Evolutionary conservation across 2,888 invertebrate species (phyloP), one percentile per base, ranked within the genome.

Genomic region (Cheilosia vulpina): DNA sequence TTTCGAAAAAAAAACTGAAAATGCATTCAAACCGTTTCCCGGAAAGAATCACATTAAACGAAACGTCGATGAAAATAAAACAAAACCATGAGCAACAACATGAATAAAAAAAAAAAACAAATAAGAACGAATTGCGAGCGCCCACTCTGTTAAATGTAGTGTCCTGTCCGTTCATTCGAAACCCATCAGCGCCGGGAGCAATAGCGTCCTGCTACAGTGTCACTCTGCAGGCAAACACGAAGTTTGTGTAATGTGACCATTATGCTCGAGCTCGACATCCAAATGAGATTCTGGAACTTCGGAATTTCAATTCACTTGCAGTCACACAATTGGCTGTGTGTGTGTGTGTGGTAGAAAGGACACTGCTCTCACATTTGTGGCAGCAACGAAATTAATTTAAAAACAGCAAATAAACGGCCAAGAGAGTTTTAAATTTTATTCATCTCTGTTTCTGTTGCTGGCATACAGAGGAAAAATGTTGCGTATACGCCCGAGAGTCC

Each of bases 11-110:
- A 45, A 52, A 63, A 65, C 69, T 58, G 52, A 27, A 72, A 85
- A 85, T 47, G 66, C 71, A 72, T 76, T 72, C 53, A 41, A 45
- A 57, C 43, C 50, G 43, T 45, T 75, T 53, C 38, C 41, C 53
- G 53, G 41, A 63, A 76, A 68, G 68, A 85, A 85, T 66, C 50
- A 72, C 57, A 81, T 84, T 84, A 73, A 84, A 80, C 57, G 53
- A 71, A 75, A 81, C 50, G 60, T 76, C 81, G 73, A 79, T 65
- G 58, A 45, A 55, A 78, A 53, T 58, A 50, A 72, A 71, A 78
- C 17, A 43, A 63, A 38, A 50, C 21, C 6, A 11, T 4, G 15
- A 27, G 41, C 21, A 57, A 69, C 66, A 75, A 57, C 21, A 50
- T 13, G 58, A 50, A 53, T 43, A n/a, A 43, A 58, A 66, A 43